These are phyloP conservation scores for Lepidocyrtinus sp. DNA, from an alignment of 2,888 invertebrate genomes.

Conservation along the genomic window DNA sequence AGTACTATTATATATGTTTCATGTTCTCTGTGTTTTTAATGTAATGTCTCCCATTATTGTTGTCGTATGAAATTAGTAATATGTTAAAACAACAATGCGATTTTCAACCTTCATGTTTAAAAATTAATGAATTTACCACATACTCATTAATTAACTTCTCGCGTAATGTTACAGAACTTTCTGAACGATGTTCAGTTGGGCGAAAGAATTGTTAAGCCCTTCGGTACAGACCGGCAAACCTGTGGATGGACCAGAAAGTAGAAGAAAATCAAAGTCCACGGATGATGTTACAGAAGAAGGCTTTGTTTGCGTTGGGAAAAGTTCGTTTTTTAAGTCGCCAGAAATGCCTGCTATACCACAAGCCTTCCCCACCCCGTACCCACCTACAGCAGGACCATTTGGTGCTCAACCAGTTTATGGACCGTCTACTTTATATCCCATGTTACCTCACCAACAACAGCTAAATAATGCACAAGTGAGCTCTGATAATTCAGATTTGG, in stretches of 20 bases:
- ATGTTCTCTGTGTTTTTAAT: no score
- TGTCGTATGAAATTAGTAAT: no score
- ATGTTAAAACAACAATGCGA: no score
- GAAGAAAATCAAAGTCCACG: conserved; percentile 43
- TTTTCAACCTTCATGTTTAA: no score
- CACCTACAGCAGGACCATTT: conserved; percentile 19
- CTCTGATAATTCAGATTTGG: conserved; percentile 43
- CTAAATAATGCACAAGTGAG: neutral
- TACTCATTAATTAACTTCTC: neutral
- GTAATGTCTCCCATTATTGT: no score
- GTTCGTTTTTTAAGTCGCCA: conserved; percentile 61
- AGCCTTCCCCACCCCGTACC: neutral
- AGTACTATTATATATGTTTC: no score
- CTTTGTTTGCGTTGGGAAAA: conserved; percentile 64
- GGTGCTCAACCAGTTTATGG: neutral
- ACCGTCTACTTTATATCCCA: conserved; percentile 43
- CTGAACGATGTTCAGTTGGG: conserved; percentile 47
- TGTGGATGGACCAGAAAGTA: neutral
- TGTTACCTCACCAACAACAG: conserved; percentile 26
- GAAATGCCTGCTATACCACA: conserved; percentile 48
- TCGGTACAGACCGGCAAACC: conserved; percentile 62
- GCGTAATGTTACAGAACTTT: neutral
- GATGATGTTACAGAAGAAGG: conserved; percentile 64
- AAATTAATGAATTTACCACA: no score
- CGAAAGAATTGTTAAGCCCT: conserved; percentile 56